Percentiles rank a stretch among this genome's conserved stretches.
Evolutionary conservation across 2,888 invertebrate species (phyloP).

Genomic region (Mythimna pallens): DNA sequence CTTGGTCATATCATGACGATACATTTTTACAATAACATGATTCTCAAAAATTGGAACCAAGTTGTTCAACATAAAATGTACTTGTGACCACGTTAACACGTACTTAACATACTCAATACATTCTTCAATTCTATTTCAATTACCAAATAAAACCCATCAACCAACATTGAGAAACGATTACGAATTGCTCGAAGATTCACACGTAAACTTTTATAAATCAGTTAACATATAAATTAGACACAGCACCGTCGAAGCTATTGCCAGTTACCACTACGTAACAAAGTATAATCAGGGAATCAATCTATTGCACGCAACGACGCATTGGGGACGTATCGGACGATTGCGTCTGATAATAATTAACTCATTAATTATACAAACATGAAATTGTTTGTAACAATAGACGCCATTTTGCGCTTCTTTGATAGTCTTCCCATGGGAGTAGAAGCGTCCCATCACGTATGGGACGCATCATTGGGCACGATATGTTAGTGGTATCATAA

Average conservation of each 20-base stretch:
- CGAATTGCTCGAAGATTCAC: constrained; percentile 49
- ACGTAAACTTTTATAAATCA: constrained; percentile 51
- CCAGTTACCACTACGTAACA: constrained; percentile 49
- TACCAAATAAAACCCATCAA: constrained; percentile 38
- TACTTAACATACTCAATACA: neutral
- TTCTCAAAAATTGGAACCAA: neutral
- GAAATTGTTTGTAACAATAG: constrained; percentile 63
- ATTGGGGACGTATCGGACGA: constrained; percentile 70
- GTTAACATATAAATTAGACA: constrained; percentile 54
- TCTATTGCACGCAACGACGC: constrained; percentile 69
- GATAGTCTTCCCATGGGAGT: constrained; percentile 61
- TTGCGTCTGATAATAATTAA: constrained; percentile 63
- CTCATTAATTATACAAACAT: constrained; percentile 60
- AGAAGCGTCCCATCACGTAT: constrained; percentile 21
- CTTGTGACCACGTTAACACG: neutral
- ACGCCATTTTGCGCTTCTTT: constrained; percentile 45
- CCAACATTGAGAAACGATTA: constrained; percentile 48
- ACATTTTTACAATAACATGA: neutral
- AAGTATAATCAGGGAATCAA: constrained; percentile 58
- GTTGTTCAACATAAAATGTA: neutral
- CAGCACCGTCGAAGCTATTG: constrained; percentile 45
- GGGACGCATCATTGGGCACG: constrained; percentile 43
- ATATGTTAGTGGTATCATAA: neutral
- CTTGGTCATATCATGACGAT: too few relatives aligned
- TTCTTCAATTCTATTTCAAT: constrained; percentile 35